Base-by-base conservation (phyloP, 2,797 vertebrate species). In the Myotis daubentonii region DNA sequence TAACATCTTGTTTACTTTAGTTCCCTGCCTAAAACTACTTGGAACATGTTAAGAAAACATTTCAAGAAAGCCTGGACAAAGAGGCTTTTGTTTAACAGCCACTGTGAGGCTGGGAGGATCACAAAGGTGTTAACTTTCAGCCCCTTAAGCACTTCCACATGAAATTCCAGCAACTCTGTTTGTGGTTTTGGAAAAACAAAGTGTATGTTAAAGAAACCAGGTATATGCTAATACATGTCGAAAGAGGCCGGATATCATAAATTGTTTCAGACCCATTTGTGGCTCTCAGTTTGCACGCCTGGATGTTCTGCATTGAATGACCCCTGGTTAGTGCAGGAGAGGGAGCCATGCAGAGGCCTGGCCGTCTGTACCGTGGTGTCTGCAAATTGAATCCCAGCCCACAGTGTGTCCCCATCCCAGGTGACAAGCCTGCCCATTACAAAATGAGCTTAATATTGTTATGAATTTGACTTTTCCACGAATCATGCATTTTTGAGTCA, bases 1-100 rank as follows among this genome's bases (percentile, higher is more conserved):
- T 99, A 99, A 99, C 99, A 99, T 99, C 99, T 99, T 99, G 99
- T 99, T 99, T 99, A 99, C 99, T 99, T 99, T 99, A 99, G 99
- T 99, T 99, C 99, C 99, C 99, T 99, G 99, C 99, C 99, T 99
- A 99, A 99, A 99, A 99, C 99, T 99, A 99, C 99, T 99, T 99
- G 99, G 99, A 99, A 99, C 99, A 99, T 99, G 99, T 99, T 99
- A 99, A 99, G 99, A 99, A 99, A 99, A 99, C 99, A 99, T 99
- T 99, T 99, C 98, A 98, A 98, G 98, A 99, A 99, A 99, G 98
- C 98, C 99, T 98, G 98, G 98, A 99, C 99, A 99, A 99, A 99
- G 99, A 99, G 97, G 99, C 98, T 99, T 99, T 99, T 99, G 99
- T 99, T 99, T 98, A 98, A 97, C 98, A 98, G 98, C 98, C 98